These are phyloP conservation scores for Montipora cactus DNA, from an alignment of 64 coral and sea anemone species.

Conservation along the genomic window DNA sequence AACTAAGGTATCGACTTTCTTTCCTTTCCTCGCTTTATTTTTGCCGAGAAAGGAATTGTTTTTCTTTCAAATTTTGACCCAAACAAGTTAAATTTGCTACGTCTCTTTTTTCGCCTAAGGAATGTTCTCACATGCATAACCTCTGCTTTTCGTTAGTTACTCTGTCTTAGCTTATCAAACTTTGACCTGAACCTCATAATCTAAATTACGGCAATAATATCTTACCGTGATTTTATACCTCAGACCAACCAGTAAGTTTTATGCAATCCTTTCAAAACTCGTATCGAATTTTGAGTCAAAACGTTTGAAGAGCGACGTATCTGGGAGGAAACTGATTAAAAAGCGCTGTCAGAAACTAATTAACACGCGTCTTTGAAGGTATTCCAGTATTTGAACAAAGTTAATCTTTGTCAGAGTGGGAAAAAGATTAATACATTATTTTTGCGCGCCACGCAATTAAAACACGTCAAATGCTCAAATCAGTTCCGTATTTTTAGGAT, in stretches of 20 bases:
- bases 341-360: slow-evolving; percentile 1
- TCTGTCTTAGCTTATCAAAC: neutral
- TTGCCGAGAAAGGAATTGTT: neutral
- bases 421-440: neutral
- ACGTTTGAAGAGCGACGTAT: too few relatives aligned
- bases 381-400: slow-evolving; percentile 24
- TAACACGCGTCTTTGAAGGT: neutral
- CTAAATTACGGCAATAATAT: neutral
- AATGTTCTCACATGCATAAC: neutral
- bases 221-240: neutral
- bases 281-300: neutral
- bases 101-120: neutral
- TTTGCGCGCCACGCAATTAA: neutral
- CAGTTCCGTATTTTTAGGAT: neutral
- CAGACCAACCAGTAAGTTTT: neutral
- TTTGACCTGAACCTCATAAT: neutral
- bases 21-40: neutral
- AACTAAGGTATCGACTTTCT: neutral
- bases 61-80: neutral
- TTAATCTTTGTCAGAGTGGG: slow-evolving; percentile 16
- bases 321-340: neutral
- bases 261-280: neutral
- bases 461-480: too few relatives aligned
- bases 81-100: neutral
- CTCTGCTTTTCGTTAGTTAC: neutral